Evolutionary conservation across 2,797 vertebrate species (phyloP).

Genomic region (Microcaecilia unicolor): DNA sequence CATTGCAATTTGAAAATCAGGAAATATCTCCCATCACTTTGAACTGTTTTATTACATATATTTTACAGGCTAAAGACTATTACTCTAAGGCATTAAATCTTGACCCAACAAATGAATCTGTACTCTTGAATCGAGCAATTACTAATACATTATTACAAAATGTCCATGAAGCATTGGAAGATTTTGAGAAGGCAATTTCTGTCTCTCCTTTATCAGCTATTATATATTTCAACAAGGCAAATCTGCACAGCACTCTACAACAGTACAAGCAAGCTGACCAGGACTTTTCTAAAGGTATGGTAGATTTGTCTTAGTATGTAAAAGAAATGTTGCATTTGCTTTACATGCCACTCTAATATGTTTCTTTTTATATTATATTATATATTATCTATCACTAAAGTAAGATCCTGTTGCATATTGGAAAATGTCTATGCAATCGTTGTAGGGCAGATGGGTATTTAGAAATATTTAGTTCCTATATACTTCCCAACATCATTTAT

Average conservation of each 20-base stretch:
- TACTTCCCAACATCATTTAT: too few relatives aligned
- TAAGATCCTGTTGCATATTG: too few relatives aligned
- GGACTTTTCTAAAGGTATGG: slow-evolving; percentile 49
- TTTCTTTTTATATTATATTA: too few relatives aligned
- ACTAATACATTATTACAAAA: slow-evolving; percentile 46
- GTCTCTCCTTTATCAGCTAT: slow-evolving; percentile 47
- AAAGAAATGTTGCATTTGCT: too few relatives aligned
- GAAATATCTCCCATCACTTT: not conserved
- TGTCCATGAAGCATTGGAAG: slow-evolving; percentile 52
- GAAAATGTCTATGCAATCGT: too few relatives aligned
- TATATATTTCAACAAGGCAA: slow-evolving; percentile 55
- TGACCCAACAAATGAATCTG: slow-evolving; percentile 52
- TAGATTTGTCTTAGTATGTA: not conserved
- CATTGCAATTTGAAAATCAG: too few relatives aligned
- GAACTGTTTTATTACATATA: not conserved
- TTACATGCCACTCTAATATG: not conserved
- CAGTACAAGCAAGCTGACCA: slow-evolving; percentile 49
- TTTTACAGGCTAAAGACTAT: slow-evolving; percentile 51
- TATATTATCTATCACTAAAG: too few relatives aligned
- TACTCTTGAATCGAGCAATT: slow-evolving; percentile 58
- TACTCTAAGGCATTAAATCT: slow-evolving; percentile 51
- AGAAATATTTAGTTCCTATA: too few relatives aligned
- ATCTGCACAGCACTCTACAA: slow-evolving; percentile 44
- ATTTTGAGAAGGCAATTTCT: slow-evolving; percentile 49
- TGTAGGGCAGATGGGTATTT: too few relatives aligned